phyloP scores from a whole-genome alignment of 2,797 vertebrate genomes.

The Carduelis carduelis region DNA sequence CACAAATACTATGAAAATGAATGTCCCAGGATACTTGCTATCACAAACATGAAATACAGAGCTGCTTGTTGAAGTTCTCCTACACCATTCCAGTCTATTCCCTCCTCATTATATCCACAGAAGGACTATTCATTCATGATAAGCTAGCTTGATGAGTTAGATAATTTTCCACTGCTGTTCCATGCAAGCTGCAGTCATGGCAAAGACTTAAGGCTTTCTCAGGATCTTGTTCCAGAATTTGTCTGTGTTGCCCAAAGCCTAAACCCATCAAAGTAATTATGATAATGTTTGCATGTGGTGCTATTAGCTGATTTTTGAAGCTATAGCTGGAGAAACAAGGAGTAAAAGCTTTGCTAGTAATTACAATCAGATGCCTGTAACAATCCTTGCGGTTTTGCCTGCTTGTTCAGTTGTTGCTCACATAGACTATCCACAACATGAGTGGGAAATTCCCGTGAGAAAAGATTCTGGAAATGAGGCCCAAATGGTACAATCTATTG shows the following conservation, averaged over 20 bases:
- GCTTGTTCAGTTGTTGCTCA: background rate
- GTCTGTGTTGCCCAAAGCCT: background rate
- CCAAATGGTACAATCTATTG: background rate
- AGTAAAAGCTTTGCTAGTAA: background rate
- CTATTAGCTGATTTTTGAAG: background rate
- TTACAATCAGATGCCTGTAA: slow-evolving; percentile 9
- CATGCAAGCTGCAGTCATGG: background rate
- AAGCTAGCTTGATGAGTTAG: slow-evolving; percentile 1
- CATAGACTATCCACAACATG: background rate
- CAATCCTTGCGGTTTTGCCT: background rate
- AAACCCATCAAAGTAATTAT: slow-evolving; percentile 16
- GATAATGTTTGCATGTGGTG: background rate
- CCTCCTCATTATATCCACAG: slow-evolving; percentile 21
- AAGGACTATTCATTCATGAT: slow-evolving; percentile 46
- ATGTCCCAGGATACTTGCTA: background rate
- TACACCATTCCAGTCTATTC: slow-evolving; percentile 15
- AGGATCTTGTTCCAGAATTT: slow-evolving; percentile 6
- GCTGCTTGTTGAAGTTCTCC: slow-evolving; percentile 22
- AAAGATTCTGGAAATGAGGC: slow-evolving; percentile 2
- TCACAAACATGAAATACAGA: background rate
- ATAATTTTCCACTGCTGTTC: background rate
- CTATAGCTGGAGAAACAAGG: background rate
- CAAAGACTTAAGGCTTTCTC: background rate
- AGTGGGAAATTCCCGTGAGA: background rate
- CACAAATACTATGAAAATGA: background rate